These are phyloP conservation scores for Desmodus rotundus DNA, from an alignment of 2,113 vertebrate genomes.

Conservation along the genomic window DNA sequence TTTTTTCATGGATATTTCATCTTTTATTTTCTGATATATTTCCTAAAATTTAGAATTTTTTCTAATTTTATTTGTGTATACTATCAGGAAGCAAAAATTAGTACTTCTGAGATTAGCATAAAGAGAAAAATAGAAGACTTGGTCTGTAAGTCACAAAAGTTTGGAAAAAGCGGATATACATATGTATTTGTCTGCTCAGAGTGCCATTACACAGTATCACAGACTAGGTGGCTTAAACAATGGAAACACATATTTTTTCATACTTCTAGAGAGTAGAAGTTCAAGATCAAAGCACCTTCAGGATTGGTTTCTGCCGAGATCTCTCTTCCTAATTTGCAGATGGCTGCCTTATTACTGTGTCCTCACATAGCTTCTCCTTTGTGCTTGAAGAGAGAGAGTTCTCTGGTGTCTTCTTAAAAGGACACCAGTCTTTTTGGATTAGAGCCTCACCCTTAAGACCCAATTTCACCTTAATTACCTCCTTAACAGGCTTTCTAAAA, in stretches of 20 bases:
- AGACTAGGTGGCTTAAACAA: too few species aligned
- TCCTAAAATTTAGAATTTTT: neutral
- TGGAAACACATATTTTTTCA: neutral
- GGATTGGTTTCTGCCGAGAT: neutral
- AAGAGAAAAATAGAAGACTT: neutral
- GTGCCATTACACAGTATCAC: neutral
- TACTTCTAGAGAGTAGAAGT: neutral
- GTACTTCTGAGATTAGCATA: neutral
- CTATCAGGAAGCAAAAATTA: neutral
- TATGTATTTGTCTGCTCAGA: neutral
- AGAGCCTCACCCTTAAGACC: neutral
- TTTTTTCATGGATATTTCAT: neutral
- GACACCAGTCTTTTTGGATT: neutral
- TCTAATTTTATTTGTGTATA: neutral
- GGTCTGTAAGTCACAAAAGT: neutral
- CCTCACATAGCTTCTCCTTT: neutral
- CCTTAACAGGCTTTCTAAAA: neutral
- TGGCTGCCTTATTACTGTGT: neutral
- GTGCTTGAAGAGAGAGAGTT: neutral
- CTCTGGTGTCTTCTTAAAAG: neutral
- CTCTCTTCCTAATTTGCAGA: neutral
- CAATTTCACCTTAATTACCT: neutral
- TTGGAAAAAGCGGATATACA: neutral
- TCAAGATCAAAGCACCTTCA: neutral
- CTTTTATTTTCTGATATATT: neutral